Base-by-base conservation (phyloP, 2,113 vertebrate genomes). In the Eclectus roratus region DNA sequence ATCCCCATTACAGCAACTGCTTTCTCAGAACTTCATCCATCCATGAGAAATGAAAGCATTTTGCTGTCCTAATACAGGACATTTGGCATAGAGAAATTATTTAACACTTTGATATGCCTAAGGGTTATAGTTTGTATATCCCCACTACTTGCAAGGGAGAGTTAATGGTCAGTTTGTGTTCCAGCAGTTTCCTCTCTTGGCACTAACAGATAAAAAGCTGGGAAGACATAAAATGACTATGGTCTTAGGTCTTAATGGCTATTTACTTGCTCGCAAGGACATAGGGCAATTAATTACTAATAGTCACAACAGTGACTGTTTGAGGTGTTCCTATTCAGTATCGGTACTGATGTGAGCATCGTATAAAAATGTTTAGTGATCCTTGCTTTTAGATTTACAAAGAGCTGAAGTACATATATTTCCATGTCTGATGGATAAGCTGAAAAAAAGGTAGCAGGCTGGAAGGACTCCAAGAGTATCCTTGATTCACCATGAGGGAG, bases 401-500 rank as follows among this genome's bases (percentile, higher is more conserved):
- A 90, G 70, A 93, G 43, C 73, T 56, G 63, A 92, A 72, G 6
- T 85, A 35, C 65, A n/a, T 58, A 43, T 91, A 52, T 97, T 96
- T 91, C 69, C 8, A 29, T 82, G 50, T 84, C 27, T 52, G 60
- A 94, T 41, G 91, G 94, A 83, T 81, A 96, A 94, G 70, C 71
- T 95, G 93, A 93, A 93, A 80, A 80, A 93, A 94, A 33, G 24
- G 71, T 47, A 85, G 49, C 46, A 74, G 70, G 31, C 69, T 96
- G 65, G 73, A 94, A 94, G 43, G 23, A 39, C 47, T 95, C 80
- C 88, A 94, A 41, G 70, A 94, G 64, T 94, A 91, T 88, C 93
- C 91, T 96, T 93, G 86, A 68, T 93, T 89, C 58, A 86, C 55
- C 64, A 66, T 27, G n/a, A 56, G 88, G 86, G 69, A 85, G 44